Evolutionary conservation across 2,113 vertebrate genomes (phyloP).

Genomic region (Saguinus imperator): DNA sequence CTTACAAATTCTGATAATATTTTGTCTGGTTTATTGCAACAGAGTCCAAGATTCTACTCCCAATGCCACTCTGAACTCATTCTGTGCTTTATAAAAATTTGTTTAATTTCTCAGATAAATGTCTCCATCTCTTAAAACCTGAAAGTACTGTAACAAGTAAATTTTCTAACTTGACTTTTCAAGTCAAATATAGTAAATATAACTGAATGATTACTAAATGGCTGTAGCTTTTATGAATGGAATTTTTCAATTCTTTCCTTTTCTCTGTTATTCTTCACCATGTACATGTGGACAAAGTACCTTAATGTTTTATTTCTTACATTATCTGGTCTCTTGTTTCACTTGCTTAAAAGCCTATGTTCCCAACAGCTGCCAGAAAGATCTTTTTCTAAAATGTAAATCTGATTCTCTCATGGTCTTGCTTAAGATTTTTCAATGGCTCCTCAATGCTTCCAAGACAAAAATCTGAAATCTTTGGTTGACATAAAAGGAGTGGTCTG

Average conservation of each 20-base stretch:
- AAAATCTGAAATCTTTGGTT: slow-evolving; percentile 19
- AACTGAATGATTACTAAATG: not conserved
- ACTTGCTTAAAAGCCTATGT: not conserved
- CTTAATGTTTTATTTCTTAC: slow-evolving; percentile 8
- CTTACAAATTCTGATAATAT: not conserved
- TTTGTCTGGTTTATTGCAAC: not conserved
- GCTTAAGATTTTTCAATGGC: not conserved
- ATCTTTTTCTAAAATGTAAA: not conserved
- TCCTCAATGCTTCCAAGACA: not conserved
- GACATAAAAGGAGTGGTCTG: not conserved
- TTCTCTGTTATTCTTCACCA: not conserved
- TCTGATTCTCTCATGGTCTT: not conserved
- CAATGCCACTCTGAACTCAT: not conserved
- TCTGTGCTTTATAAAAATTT: not conserved
- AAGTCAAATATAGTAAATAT: not conserved
- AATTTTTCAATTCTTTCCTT: not conserved
- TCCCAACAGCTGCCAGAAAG: not conserved
- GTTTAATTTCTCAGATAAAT: not conserved
- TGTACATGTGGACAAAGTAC: not conserved
- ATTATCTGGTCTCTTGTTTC: not conserved
- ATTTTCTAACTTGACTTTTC: not conserved
- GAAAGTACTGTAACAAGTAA: not conserved
- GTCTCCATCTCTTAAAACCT: not conserved
- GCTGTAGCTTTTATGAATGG: not conserved
- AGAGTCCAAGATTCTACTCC: not conserved